phyloP scores from a whole-genome alignment of 2,113 vertebrate genomes.

The Pachycephala philippinensis region DNA sequence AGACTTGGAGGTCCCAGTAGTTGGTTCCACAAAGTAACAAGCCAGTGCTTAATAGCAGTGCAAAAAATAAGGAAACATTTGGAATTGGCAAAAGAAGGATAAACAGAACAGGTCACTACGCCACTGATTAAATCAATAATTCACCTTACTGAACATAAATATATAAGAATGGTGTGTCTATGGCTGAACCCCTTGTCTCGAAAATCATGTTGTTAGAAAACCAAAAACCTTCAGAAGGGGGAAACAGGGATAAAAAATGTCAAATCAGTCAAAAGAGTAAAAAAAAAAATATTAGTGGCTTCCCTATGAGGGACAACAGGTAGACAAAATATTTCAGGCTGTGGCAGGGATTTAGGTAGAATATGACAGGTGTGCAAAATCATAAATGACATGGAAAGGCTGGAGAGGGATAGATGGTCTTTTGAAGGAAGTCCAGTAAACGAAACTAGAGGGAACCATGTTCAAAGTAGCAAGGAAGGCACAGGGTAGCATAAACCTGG shows the following conservation, averaged over 20 bases:
- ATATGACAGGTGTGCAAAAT: not conserved
- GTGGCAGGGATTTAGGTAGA: not conserved
- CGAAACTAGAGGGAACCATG: not conserved
- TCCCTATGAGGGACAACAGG: not conserved
- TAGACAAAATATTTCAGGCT: not conserved
- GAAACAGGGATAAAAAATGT: not conserved
- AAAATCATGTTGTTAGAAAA: not conserved
- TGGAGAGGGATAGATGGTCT: not conserved
- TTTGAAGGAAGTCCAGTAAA: not conserved
- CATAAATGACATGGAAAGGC: not conserved
- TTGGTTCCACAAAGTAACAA: not conserved
- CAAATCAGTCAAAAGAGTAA: not conserved
- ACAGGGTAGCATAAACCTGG: not conserved
- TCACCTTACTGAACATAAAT: not conserved
- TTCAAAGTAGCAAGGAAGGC: not conserved
- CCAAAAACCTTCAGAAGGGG: not conserved
- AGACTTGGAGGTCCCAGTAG: not conserved
- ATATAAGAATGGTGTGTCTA: rapidly evolving
- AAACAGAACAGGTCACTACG: not conserved
- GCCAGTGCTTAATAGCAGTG: not conserved
- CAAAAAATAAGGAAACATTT: not conserved
- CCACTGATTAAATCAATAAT: not conserved
- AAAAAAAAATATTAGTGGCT: not conserved
- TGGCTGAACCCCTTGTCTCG: not conserved
- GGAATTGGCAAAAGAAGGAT: not conserved